Evolutionary conservation across 1,140 invertebrate species (phyloP).

Genomic region (Trachelipus rathkii): DNA sequence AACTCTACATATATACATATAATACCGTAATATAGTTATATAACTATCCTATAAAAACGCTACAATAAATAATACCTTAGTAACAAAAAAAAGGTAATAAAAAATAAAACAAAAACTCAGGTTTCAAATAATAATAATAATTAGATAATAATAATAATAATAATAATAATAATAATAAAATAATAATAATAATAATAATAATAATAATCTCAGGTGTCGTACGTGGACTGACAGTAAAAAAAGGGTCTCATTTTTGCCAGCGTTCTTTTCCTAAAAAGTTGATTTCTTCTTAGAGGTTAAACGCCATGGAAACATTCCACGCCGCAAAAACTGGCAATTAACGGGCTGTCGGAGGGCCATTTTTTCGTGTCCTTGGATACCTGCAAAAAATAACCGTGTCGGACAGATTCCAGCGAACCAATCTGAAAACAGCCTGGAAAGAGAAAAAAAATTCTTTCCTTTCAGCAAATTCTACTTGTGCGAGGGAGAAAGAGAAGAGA

Average conservation of each 20-base stretch:
- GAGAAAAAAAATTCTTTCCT: constrained; percentile 19
- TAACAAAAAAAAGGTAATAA: too few species aligned
- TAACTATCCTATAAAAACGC: too few species aligned
- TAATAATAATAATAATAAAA: too few species aligned
- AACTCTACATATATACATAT: too few species aligned
- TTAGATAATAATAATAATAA: too few species aligned
- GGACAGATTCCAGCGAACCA: constrained; percentile 43
- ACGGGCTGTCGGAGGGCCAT: constrained; percentile 46
- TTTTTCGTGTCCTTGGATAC: constrained; percentile 45
- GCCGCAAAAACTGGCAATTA: constrained; percentile 45
- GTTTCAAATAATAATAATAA: too few species aligned
- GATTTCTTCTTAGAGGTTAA: constrained; percentile 46
- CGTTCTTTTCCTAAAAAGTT: too few species aligned
- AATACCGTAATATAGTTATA: too few species aligned
- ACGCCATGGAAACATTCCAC: constrained; percentile 45
- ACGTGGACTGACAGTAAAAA: constrained; percentile 17
- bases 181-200: too few species aligned
- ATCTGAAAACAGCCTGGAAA: constrained; percentile 45
- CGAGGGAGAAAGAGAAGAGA: not conserved
- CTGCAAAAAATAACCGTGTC: constrained; percentile 42
- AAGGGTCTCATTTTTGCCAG: constrained; percentile 45
- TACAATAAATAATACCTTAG: too few species aligned
- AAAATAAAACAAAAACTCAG: too few species aligned
- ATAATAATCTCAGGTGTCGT: not conserved
- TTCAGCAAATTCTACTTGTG: not conserved